Percentiles rank a stretch among this genome's conserved stretches.
These are phyloP conservation scores for Syritta pipiens DNA, from an alignment of 2,888 invertebrate genomes.

Conservation along the genomic window DNA sequence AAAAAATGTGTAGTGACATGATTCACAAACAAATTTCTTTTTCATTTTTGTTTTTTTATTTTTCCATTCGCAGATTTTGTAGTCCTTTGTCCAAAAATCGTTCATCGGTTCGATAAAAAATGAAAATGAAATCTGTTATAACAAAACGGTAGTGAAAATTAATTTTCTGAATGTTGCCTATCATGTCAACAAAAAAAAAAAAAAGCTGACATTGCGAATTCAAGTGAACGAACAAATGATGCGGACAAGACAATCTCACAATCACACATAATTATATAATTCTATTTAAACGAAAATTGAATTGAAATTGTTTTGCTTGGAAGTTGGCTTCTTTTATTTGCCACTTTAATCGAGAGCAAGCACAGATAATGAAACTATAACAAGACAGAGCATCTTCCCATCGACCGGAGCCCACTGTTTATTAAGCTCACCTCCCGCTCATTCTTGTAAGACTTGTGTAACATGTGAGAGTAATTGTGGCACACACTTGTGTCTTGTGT, in stretches of 20 bases:
- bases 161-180: slow-evolving; percentile 17
- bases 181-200: not conserved
- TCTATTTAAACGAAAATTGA: slow-evolving; percentile 56
- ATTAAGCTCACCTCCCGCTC: not conserved
- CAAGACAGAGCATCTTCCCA: slow-evolving; percentile 12
- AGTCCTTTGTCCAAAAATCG: slow-evolving; percentile 17
- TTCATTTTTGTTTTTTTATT: too few relatives aligned
- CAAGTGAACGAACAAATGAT: not conserved
- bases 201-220: not conserved
- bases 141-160: not conserved
- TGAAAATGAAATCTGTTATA: slow-evolving; percentile 4
- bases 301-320: slow-evolving; percentile 48
- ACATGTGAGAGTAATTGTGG: slow-evolving; percentile 61
- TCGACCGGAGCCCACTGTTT: too few relatives aligned
- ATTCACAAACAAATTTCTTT: too few relatives aligned
- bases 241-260: not conserved
- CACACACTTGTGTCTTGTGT: slow-evolving; percentile 48
- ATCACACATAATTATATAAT: slow-evolving; percentile 59
- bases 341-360: slow-evolving; percentile 23
- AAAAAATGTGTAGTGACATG: too few relatives aligned
- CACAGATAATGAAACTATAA: slow-evolving; percentile 26
- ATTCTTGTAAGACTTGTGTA: slow-evolving; percentile 45
- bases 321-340: slow-evolving; percentile 12
- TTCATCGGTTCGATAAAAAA: slow-evolving; percentile 15
- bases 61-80: not conserved